A percentile compares a stretch with the other conserved stretches of the same genome.
Conservation (phyloP, 2,797 vertebrate species). For the Sphenopsis melanotis region DNA sequence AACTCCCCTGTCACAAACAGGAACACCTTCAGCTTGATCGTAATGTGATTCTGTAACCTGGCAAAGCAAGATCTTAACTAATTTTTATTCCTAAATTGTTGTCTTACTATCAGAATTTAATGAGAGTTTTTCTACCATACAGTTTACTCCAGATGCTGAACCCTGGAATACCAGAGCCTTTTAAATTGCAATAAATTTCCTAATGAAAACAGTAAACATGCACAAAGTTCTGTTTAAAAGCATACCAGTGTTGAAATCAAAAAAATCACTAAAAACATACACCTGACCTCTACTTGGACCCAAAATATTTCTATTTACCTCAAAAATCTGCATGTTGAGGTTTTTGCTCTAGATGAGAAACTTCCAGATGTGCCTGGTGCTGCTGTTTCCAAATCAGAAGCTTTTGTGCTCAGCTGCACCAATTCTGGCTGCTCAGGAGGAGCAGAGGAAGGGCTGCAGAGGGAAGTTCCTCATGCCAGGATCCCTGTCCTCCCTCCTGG, state of each 20-base stretch:
- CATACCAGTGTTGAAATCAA: rapidly evolving
- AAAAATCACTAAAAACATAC: not conserved
- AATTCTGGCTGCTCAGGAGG: not conserved
- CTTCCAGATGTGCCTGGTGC: not conserved
- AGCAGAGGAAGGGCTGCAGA: not conserved
- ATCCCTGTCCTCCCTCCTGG: not conserved
- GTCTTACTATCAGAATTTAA: not conserved
- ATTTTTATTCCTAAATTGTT: not conserved
- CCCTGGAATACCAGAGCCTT: not conserved
- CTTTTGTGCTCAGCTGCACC: not conserved
- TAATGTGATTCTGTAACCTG: rapidly evolving
- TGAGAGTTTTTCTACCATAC: rapidly evolving
- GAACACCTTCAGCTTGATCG: not conserved
- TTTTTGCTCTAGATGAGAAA: not conserved
- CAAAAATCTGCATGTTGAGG: not conserved
- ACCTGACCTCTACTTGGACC: not conserved
- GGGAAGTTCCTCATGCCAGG: rapidly evolving
- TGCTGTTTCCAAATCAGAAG: rapidly evolving
- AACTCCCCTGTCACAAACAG: rapidly evolving
- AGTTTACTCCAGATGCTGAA: not conserved
- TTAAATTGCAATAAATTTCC: not conserved
- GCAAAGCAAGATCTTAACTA: not conserved
- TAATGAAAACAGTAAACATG: rapidly evolving
- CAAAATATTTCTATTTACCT: not conserved
- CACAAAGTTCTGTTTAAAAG: not conserved